Evolutionary conservation across 1,140 invertebrate genomes (phyloP), one percentile per base, ranked within the genome.

Genomic region (Centruroides sculpturatus): DNA sequence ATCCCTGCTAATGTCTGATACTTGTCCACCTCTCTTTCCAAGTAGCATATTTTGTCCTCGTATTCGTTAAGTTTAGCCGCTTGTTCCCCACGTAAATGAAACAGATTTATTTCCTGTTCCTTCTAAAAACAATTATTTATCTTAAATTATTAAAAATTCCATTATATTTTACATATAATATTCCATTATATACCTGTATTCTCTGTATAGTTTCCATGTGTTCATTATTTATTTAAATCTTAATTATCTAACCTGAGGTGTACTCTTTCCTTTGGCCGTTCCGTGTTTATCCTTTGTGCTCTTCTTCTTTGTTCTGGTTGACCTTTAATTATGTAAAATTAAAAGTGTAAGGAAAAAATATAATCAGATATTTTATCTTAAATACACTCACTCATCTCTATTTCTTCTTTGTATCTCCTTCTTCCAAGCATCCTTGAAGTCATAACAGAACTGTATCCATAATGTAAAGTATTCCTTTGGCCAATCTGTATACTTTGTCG

Each of bases 341-440:
- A 41, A 41, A 41, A 41, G 23, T 23, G 23, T 0, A 23, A 41
- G 41, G 41, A 41, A 41, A 6, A 41, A 1, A 6, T 6, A 41
- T 41, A 6, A 41, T 41, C 5, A 5, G 8, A 41, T 41, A 6
- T 41, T 41, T 41, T 8, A 8, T 41, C 41, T 8, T 8, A 53
- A 53, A 53, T 23, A 34, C 7, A 53, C 51, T 53, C 51, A 53
- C 51, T 83, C 85, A 74, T 90, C 49, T 60, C 67, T 67, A n/a
- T 67, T 84, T 74, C 91, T 91, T 68, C 81, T 80, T 64, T 89
- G 85, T 67, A 94, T 84, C 73, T 96, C 92, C 69, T 88, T 91
- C 69, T 92, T 94, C 85, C 88, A 97, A 64, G 92, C 86, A 71
- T 91, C 88, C 77, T 95, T 95, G 71, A 96, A 96, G 73, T 97